These are phyloP conservation scores for Spodoptera picta DNA, from an alignment of 2,888 invertebrate species.

Conservation along the genomic window DNA sequence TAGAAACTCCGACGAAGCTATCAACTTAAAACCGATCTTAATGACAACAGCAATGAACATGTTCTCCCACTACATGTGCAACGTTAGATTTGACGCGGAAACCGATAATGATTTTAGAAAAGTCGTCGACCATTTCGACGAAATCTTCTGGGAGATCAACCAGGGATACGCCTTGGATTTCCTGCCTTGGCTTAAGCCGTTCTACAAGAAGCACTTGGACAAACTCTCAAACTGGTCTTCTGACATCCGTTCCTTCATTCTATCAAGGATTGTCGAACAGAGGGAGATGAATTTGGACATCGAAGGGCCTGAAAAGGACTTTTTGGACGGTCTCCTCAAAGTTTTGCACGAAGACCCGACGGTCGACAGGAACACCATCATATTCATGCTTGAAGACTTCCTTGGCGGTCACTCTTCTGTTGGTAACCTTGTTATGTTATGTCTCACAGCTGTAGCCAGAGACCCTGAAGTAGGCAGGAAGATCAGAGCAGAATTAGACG, in stretches of 20 bases:
- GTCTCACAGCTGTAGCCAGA: conserved; percentile 91
- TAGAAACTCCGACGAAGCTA: conserved; percentile 71
- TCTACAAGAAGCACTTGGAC: conserved; percentile 91
- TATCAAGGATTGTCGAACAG: conserved; percentile 91
- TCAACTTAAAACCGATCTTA: conserved; percentile 91
- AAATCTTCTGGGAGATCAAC: conserved; percentile 97
- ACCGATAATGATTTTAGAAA: conserved; percentile 90
- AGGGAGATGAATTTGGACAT: conserved; percentile 87
- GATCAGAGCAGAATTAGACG: conserved; percentile 92
- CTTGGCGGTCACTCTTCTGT: conserved; percentile 96
- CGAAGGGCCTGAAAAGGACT: conserved; percentile 91
- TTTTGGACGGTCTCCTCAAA: conserved; percentile 93
- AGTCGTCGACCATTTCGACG: conserved; percentile 93
- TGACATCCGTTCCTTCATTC: conserved; percentile 92
- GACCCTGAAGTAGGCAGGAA: conserved; percentile 90
- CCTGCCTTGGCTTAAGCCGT: conserved; percentile 93
- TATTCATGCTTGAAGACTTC: conserved; percentile 95
- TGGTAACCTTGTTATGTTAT: conserved; percentile 94
- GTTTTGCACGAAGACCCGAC: conserved; percentile 90
- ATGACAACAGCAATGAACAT: conserved; percentile 94
- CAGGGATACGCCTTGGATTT: conserved; percentile 96
- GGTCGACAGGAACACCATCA: conserved; percentile 93
- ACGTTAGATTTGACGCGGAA: conserved; percentile 91
- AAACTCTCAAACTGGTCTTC: conserved; percentile 91
- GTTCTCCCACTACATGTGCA: conserved; percentile 96